Evolutionary conservation across 92 coral and sea anemone species (phyloP).

Genomic region (Epizoanthus illoricatus): DNA sequence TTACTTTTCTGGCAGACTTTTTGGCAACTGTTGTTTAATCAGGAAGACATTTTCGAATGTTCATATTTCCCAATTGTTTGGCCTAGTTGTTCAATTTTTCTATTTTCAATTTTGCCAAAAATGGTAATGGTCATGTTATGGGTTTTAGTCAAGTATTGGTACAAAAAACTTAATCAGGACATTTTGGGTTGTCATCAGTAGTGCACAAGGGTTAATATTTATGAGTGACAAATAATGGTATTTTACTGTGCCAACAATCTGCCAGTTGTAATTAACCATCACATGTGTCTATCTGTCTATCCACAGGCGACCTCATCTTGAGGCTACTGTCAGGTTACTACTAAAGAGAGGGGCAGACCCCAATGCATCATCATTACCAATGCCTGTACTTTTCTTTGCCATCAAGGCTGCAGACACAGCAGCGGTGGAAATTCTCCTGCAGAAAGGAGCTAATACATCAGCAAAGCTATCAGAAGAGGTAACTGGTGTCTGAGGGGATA

Average conservation of each 20-base stretch:
- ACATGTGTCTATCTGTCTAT: background rate
- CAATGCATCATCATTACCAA: slow-evolving; percentile 93
- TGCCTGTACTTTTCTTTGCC: slow-evolving; percentile 99
- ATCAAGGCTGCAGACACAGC: slow-evolving; percentile 97
- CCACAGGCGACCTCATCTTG: slow-evolving; percentile 92
- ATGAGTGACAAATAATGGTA: too few relatives aligned
- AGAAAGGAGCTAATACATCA: slow-evolving; percentile 92
- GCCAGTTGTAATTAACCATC: background rate
- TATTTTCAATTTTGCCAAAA: too few relatives aligned
- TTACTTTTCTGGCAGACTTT: too few relatives aligned
- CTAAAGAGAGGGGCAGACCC: slow-evolving; percentile 96
- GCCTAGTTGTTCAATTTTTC: too few relatives aligned
- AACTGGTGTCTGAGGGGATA: background rate
- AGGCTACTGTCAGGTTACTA: slow-evolving; percentile 92
- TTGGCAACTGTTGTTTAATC: too few relatives aligned
- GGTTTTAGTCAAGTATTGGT: too few relatives aligned
- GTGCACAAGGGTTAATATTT: too few relatives aligned
- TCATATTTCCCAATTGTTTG: too few relatives aligned
- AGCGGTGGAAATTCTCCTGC: slow-evolving; percentile 88
- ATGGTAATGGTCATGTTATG: too few relatives aligned
- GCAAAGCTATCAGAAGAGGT: slow-evolving; percentile 87
- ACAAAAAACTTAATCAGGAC: too few relatives aligned
- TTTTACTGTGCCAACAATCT: background rate
- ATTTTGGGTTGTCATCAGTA: too few relatives aligned
- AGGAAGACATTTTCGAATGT: too few relatives aligned